A percentile compares a stretch with the other conserved stretches of the same genome.
Evolutionary conservation across 1,140 invertebrate species (phyloP).

Genomic region (Drosophila subobscura): DNA sequence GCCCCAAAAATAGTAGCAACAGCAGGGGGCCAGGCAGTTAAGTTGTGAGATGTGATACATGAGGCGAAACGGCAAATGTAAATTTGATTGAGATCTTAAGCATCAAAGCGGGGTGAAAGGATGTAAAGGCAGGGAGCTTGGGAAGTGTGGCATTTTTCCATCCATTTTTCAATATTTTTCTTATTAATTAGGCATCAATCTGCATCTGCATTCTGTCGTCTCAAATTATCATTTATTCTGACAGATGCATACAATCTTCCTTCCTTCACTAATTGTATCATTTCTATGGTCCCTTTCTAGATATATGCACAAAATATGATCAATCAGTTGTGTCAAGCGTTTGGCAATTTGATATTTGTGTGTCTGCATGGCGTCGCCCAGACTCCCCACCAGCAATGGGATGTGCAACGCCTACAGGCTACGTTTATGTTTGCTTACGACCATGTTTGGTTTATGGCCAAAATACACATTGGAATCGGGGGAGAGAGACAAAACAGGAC

Average conservation of each 20-base stretch:
- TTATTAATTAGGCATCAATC: no score
- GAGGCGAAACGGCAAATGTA: constrained; percentile 36
- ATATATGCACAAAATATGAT: constrained; percentile 14
- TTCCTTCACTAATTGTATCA: no score
- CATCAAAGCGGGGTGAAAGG: constrained; percentile 15
- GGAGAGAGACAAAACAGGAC: neutral
- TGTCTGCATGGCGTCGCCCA: neutral
- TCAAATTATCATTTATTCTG: no score
- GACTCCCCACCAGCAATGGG: neutral
- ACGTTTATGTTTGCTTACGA: constrained; percentile 18
- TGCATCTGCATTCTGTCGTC: no score
- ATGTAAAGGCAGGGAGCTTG: constrained; percentile 14
- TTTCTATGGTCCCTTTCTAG: no score
- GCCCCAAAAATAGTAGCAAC: no score
- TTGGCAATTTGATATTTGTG: constrained; percentile 33
- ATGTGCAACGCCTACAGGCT: neutral
- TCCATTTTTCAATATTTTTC: no score
- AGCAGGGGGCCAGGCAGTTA: neutral
- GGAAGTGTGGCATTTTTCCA: no score
- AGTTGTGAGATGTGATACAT: constrained; percentile 8
- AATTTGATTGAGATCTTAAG: constrained; percentile 49
- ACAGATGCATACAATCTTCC: no score
- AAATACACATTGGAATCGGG: constrained; percentile 1
- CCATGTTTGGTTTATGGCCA: constrained; percentile 23
- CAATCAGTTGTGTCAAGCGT: constrained; percentile 42